Evolutionary conservation across 2,797 vertebrate species (phyloP), one percentile per base, ranked within the genome.

Genomic region (Microtus californicus): DNA sequence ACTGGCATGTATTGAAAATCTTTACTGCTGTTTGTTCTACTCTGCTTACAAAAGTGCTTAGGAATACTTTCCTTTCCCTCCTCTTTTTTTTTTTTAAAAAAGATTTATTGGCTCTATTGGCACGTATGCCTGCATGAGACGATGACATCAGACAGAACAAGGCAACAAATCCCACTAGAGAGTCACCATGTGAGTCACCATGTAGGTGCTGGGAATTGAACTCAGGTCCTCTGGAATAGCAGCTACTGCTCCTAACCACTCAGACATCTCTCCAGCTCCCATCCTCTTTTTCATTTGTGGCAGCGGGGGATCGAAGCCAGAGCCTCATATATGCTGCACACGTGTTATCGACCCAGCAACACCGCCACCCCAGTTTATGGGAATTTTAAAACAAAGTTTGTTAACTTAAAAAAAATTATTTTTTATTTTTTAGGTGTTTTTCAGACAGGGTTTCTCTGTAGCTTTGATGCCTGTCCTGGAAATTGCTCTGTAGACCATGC

Each of bases 301-400:
- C 2, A 56, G 65, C 31, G 8, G 14, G 13, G 21, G 9, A 37
- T 17, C 0, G 2, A 73, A 11, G 34, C 51, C 19, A 27, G 67
- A 54, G 65, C 45, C 59, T 87, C 48, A 40, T 67, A 73, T 2
- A 29, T 2, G 67, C 9, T 73, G 29, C 2, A 29, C n/a, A 56
- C 4, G 2, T 71, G 7, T 37, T 12, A 17, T 3, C 34, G 2
- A 29, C 31, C 15, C 14, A 40, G 48, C 23, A 51, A 37, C 14
- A 43, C 21, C 2, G 6, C 56, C 5, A 69, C 34, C 6, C 65
- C 61, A 54, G 83, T 13, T 69, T 17, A 51, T 6, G 31, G 13
- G 34, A 87, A 89, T 65, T 95, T 14, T 79, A 56, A 87, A 91
- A 51, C 37, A 61, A 93, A 56, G 63, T 71, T 91, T 82, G n/a